Conservation (phyloP, 2,797 vertebrate species). For the Macropodus opercularis region DNA sequence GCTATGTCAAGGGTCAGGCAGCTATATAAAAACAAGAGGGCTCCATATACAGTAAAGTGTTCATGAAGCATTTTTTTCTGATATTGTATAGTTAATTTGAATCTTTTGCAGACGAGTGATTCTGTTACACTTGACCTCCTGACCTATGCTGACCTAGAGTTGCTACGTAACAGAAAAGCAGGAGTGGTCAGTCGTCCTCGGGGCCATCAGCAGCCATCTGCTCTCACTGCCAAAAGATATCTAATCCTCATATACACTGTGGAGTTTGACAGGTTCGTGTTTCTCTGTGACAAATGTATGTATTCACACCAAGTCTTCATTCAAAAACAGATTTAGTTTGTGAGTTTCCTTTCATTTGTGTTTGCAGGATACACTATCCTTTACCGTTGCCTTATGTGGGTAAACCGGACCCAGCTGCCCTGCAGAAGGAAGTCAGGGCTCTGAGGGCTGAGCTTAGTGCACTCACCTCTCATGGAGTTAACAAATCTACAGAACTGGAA, state of each 20-base stretch:
- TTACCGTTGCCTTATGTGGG: conserved; percentile 90
- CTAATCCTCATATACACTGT: conserved; percentile 96
- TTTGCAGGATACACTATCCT: conserved; percentile 91
- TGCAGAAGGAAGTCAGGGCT: conserved; percentile 88
- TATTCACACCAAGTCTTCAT: background rate
- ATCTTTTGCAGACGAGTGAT: conserved; percentile 85
- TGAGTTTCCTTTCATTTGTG: background rate
- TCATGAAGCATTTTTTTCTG: background rate
- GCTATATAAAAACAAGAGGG: no score
- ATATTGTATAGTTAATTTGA: background rate
- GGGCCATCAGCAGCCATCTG: conserved; percentile 79
- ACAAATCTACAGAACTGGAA: conserved; percentile 80
- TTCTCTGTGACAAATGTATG: background rate
- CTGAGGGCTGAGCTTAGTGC: conserved; percentile 84
- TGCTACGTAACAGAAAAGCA: conserved; percentile 88
- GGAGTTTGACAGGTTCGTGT: conserved; percentile 92
- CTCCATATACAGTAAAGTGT: no score
- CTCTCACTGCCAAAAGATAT: conserved; percentile 90
- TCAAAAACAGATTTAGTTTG: background rate
- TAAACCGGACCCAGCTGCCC: conserved; percentile 88
- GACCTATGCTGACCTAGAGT: conserved; percentile 91
- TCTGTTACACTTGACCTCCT: conserved; percentile 93
- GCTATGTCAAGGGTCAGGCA: no score
- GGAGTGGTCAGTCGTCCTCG: conserved; percentile 82
- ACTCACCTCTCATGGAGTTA: conserved; percentile 73